Evolutionary conservation across 2,797 vertebrate genomes (phyloP), one percentile per base, ranked within the genome.

Genomic region (Arctocebus calabarensis): DNA sequence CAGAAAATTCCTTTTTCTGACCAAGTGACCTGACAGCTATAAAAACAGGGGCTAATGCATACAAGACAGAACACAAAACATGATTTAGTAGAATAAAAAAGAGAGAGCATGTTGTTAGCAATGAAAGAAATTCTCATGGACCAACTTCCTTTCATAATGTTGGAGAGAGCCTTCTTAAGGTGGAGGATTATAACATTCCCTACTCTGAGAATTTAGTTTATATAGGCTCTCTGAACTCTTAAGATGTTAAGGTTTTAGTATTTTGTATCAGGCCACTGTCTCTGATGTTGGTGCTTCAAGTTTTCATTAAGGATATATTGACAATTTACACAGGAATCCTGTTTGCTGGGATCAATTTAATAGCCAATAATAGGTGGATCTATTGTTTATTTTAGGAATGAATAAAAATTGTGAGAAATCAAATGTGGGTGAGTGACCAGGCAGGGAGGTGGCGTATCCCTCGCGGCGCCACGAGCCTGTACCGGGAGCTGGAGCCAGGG

Each of bases 311-410:
- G 11, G 88, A n/a, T 55, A 55, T 64, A 68, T 40, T 93, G 64
- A 82, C 7, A 57, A 16, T 77, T 94, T 94, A 90, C 4, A 29
- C 5, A 71, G n/a, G 5, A 83, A 11, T 1, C 12, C 37, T 57
- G 5, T 90, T 45, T 88, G 32, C 73, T 79, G 55, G 34, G 25
- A 64, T 82, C 85, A 78, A 81, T 85, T 94, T 79, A 91, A 55
- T 84, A 82, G 32, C 7, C 92, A 88, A 73, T 90, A 61, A 90
- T 62, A 82, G 14, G 5, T 32, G 64, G 22, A 45, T 22, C 7
- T 37, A 75, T 66, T 88, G 11, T 83, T 90, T 37, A 64, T 74
- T 82, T 91, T 82, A 92, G 13, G 29, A 52, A 64, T 85, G 32
- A 90, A 62, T 62, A 37, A 84, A 90, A 92, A 93, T 40, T n/a